Conservation (phyloP, 2,113 vertebrate species). For the Prochilodus magdalenae region DNA sequence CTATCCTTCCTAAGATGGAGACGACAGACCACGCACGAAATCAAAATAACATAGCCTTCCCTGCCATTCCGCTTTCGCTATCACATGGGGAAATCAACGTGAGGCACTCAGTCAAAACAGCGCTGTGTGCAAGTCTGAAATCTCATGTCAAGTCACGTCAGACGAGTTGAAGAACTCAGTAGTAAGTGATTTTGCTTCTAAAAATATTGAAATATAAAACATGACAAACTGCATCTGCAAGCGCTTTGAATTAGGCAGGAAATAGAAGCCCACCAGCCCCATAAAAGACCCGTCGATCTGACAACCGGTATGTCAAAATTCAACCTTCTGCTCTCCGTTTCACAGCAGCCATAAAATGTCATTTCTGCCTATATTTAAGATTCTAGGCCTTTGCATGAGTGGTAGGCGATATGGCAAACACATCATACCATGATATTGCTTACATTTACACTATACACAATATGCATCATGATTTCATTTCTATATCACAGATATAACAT, state of each 20-base stretch:
- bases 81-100: background rate
- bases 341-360: no score
- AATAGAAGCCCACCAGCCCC: background rate
- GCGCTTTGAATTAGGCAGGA: background rate
- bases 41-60: constrained; percentile 3
- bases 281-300: no score
- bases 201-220: background rate
- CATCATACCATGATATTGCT: no score
- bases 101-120: background rate
- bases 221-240: background rate
- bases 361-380: no score
- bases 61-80: background rate
- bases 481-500: no score
- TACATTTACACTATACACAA: no score
- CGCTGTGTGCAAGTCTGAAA: background rate
- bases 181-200: background rate
- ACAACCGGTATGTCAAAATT: background rate
- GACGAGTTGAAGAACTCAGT: background rate
- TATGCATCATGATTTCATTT: no score
- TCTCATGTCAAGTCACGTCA: background rate
- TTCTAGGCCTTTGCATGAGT: no score
- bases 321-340: background rate
- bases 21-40: background rate
- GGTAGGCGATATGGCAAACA: no score
- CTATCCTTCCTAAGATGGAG: constrained; percentile 3